Evolutionary conservation across 2,888 invertebrate genomes (phyloP).

Genomic region (Pherbina coryleti): DNA sequence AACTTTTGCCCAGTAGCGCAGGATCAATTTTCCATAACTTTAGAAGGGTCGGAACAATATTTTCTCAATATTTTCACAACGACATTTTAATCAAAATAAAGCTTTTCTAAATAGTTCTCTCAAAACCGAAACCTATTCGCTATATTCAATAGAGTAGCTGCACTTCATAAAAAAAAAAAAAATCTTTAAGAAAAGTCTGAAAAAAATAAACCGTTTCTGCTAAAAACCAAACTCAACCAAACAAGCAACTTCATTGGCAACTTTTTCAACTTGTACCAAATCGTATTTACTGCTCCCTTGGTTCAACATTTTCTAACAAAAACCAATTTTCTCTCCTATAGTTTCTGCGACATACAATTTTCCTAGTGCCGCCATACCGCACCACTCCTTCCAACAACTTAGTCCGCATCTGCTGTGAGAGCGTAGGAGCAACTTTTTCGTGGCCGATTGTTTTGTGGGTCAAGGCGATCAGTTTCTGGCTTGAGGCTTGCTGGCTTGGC

Average conservation of each 20-base stretch:
- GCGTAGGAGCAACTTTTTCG: conserved; percentile 31
- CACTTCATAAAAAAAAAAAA: not conserved
- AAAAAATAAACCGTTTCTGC: not conserved
- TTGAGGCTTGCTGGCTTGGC: not conserved
- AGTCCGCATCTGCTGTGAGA: not conserved
- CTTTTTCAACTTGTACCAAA: conserved; percentile 23
- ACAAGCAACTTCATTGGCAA: conserved; percentile 1
- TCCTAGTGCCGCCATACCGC: no score
- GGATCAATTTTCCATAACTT: no score
- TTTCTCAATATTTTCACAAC: no score
- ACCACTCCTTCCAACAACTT: not conserved
- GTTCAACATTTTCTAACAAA: not conserved
- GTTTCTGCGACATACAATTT: not conserved
- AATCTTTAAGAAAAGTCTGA: not conserved
- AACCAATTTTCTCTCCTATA: conserved; percentile 6
- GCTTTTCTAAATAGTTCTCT: no score
- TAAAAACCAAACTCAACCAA: not conserved
- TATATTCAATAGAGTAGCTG: not conserved
- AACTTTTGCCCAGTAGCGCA: no score
- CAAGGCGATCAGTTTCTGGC: conserved; percentile 26
- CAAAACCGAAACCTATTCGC: no score
- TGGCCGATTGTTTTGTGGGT: conserved; percentile 16
- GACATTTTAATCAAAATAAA: no score
- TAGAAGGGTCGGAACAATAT: no score
- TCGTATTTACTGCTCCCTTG: conserved; percentile 32